Percentiles rank a stretch among this genome's conserved stretches.
Evolutionary conservation across 1,140 invertebrate genomes (phyloP).

Genomic region (Probaryconus sp.): DNA sequence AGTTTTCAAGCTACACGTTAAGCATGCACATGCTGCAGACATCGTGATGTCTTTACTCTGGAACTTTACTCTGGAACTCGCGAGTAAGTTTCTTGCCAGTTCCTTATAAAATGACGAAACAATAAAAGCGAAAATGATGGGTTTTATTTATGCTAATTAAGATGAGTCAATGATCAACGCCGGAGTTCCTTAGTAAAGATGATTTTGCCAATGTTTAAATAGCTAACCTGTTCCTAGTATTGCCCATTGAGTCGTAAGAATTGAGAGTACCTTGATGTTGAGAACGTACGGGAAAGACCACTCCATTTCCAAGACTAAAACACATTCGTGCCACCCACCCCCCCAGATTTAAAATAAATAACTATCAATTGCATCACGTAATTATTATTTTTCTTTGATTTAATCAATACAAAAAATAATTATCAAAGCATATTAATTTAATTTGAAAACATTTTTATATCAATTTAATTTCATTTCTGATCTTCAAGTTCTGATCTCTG

Average conservation of each 20-base stretch:
- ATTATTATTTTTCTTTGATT: conserved; percentile 1
- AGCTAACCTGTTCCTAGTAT: conserved; percentile 90
- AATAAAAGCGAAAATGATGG: background rate
- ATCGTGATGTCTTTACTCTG: conserved; percentile 46
- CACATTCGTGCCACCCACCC: conserved; percentile 75
- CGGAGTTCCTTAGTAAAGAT: conserved; percentile 68
- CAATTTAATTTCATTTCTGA: too few relatives aligned
- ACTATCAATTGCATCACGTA: conserved; percentile 29
- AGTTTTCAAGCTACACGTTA: conserved; percentile 28
- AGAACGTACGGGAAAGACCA: conserved; percentile 88
- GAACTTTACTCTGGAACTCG: conserved; percentile 55
- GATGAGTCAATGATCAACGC: conserved; percentile 1
- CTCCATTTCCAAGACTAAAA: conserved; percentile 93
- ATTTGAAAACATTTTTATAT: too few relatives aligned
- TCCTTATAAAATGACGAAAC: background rate
- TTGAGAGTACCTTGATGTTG: conserved; percentile 82
- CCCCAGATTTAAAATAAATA: conserved; percentile 69
- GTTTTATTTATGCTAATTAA: background rate
- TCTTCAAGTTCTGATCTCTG: too few relatives aligned
- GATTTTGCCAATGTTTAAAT: conserved; percentile 61
- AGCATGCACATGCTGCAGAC: conserved; percentile 58
- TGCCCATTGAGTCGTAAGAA: conserved; percentile 94
- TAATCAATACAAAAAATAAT: too few relatives aligned
- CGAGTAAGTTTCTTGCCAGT: background rate
- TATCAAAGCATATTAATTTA: too few relatives aligned